phyloP scores from a whole-genome alignment of 2,113 vertebrate species.

The Galeopterus variegatus region DNA sequence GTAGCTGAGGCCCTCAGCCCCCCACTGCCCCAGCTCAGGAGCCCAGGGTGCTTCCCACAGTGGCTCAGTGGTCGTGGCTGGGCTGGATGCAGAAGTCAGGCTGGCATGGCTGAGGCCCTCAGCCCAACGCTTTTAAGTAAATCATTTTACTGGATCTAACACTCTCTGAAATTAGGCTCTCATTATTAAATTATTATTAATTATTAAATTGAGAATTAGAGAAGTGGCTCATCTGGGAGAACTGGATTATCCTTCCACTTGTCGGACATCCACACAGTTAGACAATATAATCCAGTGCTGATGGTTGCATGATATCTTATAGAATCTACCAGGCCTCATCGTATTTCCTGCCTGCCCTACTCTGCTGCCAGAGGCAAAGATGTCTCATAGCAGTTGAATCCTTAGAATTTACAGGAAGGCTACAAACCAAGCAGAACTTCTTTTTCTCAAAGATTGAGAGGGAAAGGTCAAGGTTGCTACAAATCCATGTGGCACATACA shows the following conservation, averaged over 20 bases:
- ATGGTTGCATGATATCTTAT: accelerated
- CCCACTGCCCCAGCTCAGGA: no score
- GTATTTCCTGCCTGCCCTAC: neutral
- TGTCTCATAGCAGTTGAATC: neutral
- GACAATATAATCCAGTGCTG: neutral
- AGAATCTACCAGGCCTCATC: neutral
- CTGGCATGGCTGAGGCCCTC: no score
- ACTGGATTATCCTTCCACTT: neutral
- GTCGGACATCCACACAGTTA: neutral
- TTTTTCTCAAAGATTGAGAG: neutral
- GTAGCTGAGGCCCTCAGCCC: no score
- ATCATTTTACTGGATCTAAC: neutral
- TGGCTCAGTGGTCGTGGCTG: no score
- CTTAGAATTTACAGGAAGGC: neutral
- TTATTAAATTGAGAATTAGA: neutral
- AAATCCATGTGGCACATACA: neutral
- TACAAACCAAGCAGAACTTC: neutral
- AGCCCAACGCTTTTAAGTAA: neutral
- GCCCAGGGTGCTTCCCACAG: no score
- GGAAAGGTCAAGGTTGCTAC: neutral
- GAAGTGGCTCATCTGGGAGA: neutral
- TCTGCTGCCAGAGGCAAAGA: neutral
- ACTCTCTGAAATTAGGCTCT: slow-evolving; percentile 31
- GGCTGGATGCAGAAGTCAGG: no score
- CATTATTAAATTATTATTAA: slow-evolving; percentile 7